phyloP scores from a whole-genome alignment of 2,888 invertebrate genomes.

The Pyrocoelia pectoralis region DNA sequence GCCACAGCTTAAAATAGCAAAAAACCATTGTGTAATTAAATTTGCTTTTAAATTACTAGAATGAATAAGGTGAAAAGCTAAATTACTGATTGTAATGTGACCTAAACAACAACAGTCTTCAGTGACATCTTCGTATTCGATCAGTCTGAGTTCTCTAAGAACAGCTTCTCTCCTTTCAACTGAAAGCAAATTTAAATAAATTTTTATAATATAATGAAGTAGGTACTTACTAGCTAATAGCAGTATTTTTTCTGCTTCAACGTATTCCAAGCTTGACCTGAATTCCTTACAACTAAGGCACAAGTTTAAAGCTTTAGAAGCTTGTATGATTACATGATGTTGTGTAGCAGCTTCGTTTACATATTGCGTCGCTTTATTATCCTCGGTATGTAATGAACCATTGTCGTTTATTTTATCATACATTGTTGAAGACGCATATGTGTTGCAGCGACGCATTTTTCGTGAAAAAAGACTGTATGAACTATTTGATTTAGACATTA shows the following conservation, averaged over 20 bases:
- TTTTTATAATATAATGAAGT: neutral
- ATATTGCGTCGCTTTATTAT: slow-evolving; percentile 27
- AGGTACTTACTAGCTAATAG: slow-evolving; percentile 53
- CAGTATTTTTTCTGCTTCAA: slow-evolving; percentile 63
- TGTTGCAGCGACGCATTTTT: slow-evolving; percentile 13
- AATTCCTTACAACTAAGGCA: slow-evolving; percentile 61
- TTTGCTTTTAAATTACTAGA: neutral
- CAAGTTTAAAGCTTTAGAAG: slow-evolving; percentile 60
- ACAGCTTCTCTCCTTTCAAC: slow-evolving; percentile 6
- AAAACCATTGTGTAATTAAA: slow-evolving; percentile 51
- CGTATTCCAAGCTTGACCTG: slow-evolving; percentile 60
- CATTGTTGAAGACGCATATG: slow-evolving; percentile 7
- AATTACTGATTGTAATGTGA: neutral
- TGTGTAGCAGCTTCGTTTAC: slow-evolving; percentile 39
- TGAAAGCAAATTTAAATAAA: neutral
- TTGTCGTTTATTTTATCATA: neutral
- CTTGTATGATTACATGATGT: slow-evolving; percentile 51
- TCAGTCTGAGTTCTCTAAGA: neutral
- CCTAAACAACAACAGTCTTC: slow-evolving; percentile 8
- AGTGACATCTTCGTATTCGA: slow-evolving; percentile 3
- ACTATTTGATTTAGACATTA: slow-evolving; percentile 37
- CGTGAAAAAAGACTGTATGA: slow-evolving; percentile 21
- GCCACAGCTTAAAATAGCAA: slow-evolving; percentile 50
- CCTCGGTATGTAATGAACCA: slow-evolving; percentile 9
- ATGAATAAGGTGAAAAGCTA: neutral